Evolutionary conservation across 2,797 vertebrate genomes (phyloP).

Genomic region (Tiaroga cobitis): DNA sequence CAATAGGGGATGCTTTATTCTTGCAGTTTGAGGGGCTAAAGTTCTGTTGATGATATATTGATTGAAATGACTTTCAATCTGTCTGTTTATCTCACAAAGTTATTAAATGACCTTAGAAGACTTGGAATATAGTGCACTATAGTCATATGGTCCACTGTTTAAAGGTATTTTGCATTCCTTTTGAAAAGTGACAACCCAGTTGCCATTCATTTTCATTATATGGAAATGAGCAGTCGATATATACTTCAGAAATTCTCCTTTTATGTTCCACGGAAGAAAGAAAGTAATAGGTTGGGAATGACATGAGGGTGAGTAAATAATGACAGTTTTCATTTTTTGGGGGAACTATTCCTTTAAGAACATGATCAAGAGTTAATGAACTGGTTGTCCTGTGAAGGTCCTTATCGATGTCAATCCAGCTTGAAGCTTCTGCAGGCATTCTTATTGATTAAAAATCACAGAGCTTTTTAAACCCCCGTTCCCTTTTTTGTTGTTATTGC

Average conservation of each 20-base stretch:
- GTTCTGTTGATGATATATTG: constrained; percentile 1
- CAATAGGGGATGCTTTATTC: not conserved
- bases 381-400: constrained; percentile 7
- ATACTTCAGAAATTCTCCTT: not conserved
- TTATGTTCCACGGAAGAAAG: not conserved
- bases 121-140: not conserved
- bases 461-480: not conserved
- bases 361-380: constrained; percentile 24
- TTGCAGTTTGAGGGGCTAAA: not conserved
- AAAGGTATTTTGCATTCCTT: not conserved
- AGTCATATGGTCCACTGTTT: not conserved
- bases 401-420: constrained; percentile 27
- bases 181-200: not conserved
- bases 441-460: constrained; percentile 25
- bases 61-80: constrained; percentile 3
- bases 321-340: not conserved
- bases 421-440: not conserved
- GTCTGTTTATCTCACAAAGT: not conserved
- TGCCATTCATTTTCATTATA: not conserved
- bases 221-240: not conserved
- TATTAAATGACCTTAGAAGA: not conserved
- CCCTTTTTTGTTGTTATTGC: constrained; percentile 22
- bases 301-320: not conserved
- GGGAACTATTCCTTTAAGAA: not conserved
- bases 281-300: not conserved